These are phyloP conservation scores for Malthinus flaveolus DNA, from an alignment of 2,888 invertebrate species.

Conservation along the genomic window DNA sequence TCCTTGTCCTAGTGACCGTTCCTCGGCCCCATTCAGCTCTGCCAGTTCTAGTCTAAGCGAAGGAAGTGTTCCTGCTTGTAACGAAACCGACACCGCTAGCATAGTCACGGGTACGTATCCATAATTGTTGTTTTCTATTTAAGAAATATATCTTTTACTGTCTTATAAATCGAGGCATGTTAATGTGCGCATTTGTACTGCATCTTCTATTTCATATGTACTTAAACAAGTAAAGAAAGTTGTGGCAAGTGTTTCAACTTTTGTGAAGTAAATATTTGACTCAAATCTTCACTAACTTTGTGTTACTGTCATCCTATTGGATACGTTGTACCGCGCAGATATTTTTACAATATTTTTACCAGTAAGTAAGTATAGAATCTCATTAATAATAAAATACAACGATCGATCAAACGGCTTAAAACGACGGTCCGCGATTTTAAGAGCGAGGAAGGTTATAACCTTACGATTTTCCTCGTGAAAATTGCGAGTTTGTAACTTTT, in stretches of 20 bases:
- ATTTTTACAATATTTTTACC: too few species aligned
- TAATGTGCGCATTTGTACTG: slow-evolving; percentile 31
- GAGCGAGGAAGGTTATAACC: too few species aligned
- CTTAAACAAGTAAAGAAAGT: background rate
- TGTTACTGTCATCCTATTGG: too few species aligned
- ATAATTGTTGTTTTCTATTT: background rate
- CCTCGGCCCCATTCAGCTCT: slow-evolving; percentile 81
- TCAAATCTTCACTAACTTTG: too few species aligned
- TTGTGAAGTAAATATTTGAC: too few species aligned
- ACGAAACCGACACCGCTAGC: slow-evolving; percentile 78
- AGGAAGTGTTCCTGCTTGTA: slow-evolving; percentile 62
- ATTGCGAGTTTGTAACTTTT: too few species aligned
- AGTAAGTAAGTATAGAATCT: too few species aligned
- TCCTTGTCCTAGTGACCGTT: slow-evolving; percentile 84
- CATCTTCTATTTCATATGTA: slow-evolving; percentile 13
- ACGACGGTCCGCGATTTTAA: too few species aligned
- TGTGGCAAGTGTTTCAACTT: background rate
- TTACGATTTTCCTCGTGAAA: too few species aligned
- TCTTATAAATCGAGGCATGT: slow-evolving; percentile 22
- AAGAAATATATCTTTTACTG: background rate
- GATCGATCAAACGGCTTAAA: too few species aligned
- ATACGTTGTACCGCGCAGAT: too few species aligned
- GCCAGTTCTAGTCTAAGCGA: slow-evolving; percentile 82
- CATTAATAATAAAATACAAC: too few species aligned
- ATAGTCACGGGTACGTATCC: slow-evolving; percentile 78